Base-by-base conservation (phyloP, 2,888 invertebrate species). In the Sphaerophoria taeniata region DNA sequence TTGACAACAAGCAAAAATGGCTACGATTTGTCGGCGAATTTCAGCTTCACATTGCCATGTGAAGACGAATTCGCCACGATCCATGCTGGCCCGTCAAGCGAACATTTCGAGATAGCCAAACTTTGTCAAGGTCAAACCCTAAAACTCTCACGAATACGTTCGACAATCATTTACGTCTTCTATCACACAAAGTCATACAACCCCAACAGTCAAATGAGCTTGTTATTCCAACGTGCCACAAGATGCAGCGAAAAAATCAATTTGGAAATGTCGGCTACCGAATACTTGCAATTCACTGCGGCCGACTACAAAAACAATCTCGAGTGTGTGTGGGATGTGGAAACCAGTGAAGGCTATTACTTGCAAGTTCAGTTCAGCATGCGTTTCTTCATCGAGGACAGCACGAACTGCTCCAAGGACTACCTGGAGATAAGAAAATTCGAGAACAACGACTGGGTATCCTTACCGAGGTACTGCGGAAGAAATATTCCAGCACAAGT, bases 261-360 rank as follows among this genome's bases (percentile, higher is more conserved):
- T 0, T 6, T 47, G 0, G 53, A 14, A 2, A 0, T 43, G 4
- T 24, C 12, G 7, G n/a, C 43, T 0, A n/a, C 61, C 0, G 60
- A 86, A 7, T 16, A 60, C 5, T 45, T 90, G 12, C 39, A 51
- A 7, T 80, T 91, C 14, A 86, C 87, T 49, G 24, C 87, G 3
- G 56, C 49, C 0, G 87, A 87, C 3, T 98, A 98, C 91, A 93
- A 93, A n/a, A 93, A 94, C 81, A 96, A 96, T 90, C 93, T 94
- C 60, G 97, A 97, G 91, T 97, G 97, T 89, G 92, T 93, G 6
- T 98, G 97, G 97, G 95, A 95, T 89, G 94, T 97, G 60, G 89
- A 91, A 39, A 93, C 94, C 0, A 91, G 92, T 0, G 83, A 91
- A 16, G 96, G 96, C 0, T 95, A 94, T 87, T 94, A 94, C 87